Conservation (phyloP, 2,797 vertebrate genomes). For the Typhlichthys subterraneus region DNA sequence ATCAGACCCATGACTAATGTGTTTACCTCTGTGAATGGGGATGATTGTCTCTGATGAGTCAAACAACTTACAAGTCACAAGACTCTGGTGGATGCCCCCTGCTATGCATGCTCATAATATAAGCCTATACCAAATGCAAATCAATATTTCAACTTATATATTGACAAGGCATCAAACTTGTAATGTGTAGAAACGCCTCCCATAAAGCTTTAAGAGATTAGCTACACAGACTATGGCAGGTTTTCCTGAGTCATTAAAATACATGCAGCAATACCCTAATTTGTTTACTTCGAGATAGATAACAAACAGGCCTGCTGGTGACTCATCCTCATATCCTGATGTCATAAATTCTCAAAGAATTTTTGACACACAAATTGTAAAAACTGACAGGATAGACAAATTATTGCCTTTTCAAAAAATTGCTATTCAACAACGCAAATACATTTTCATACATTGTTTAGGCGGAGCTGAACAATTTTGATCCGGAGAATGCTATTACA, state of each 20-base stretch:
- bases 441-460: constrained; percentile 32
- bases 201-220: constrained; percentile 7
- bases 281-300: no score
- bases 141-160: neutral
- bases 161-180: constrained; percentile 3
- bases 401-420: constrained; percentile 20
- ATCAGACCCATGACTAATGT: no score
- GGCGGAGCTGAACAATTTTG: constrained; percentile 24
- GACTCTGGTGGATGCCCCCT: no score
- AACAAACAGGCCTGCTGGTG: neutral
- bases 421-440: constrained; percentile 47
- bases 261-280: no score
- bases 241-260: neutral
- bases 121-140: no score
- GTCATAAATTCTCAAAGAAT: constrained; percentile 16
- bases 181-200: constrained; percentile 13
- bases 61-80: no score
- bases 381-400: constrained; percentile 22
- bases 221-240: constrained; percentile 1
- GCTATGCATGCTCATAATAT: no score
- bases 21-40: no score
- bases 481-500: constrained; percentile 41
- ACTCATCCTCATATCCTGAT: neutral
- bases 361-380: constrained; percentile 26
- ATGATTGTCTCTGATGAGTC: no score